Conservation (phyloP, 2,113 vertebrate genomes). For the human (Homo sapiens) region GRCh38 chr7:50772001-50772500, state of each 20-base stretch:
- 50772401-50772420: not conserved
- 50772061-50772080: accelerated
- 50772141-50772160: accelerated
- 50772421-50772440: not conserved
- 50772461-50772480: too few relatives aligned
- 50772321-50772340: too few relatives aligned
- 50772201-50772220: too few relatives aligned
- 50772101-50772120: accelerated
- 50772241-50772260: not conserved
- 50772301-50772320: accelerated
- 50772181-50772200: not conserved
- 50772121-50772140: not conserved
- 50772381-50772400: not conserved
- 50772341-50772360: not conserved
- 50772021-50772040: not conserved
- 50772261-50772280: accelerated
- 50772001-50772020: not conserved
- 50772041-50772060: not conserved
- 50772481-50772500: not conserved
- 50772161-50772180: accelerated
- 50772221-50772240: not conserved
- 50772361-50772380: not conserved
- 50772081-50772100: not conserved
- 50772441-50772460: not conserved
- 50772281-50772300: too few relatives aligned